Conservation (phyloP, 2,888 invertebrate species). For the Callinectes sapidus region DNA sequence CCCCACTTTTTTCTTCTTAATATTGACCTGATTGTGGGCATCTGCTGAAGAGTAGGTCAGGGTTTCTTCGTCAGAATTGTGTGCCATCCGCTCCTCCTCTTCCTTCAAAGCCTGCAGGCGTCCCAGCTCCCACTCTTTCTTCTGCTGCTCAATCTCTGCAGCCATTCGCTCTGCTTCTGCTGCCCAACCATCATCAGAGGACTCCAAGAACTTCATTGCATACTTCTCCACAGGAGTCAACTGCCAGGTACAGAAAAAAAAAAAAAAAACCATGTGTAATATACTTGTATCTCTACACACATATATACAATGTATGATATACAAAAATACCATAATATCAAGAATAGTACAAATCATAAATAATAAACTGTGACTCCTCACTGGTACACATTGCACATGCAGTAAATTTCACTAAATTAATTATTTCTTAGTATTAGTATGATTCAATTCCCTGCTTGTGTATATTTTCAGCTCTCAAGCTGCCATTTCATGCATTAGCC, state of each 20-base stretch:
- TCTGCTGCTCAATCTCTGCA: constrained; percentile 89
- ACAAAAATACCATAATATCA: too few relatives aligned
- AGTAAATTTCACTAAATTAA: too few relatives aligned
- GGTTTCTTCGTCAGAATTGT: constrained; percentile 78
- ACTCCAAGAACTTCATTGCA: constrained; percentile 94
- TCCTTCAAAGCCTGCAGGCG: constrained; percentile 80
- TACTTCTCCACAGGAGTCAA: constrained; percentile 95
- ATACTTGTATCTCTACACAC: neutral
- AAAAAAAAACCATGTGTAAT: neutral
- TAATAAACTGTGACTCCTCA: too few relatives aligned
- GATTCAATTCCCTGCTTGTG: too few relatives aligned
- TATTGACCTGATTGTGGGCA: constrained; percentile 90
- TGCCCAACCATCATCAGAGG: constrained; percentile 85
- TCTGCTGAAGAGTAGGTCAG: constrained; percentile 87
- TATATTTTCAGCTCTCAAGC: too few relatives aligned
- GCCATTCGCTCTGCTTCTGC: constrained; percentile 92
- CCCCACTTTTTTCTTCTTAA: constrained; percentile 76
- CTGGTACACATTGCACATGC: too few relatives aligned
- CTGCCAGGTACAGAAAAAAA: constrained; percentile 79
- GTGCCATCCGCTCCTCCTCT: constrained; percentile 74
- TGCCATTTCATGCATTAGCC: too few relatives aligned
- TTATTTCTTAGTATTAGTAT: too few relatives aligned
- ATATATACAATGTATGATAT: too few relatives aligned
- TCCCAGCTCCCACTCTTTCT: constrained; percentile 91
- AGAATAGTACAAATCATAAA: too few relatives aligned